Percentiles rank a stretch among this genome's conserved stretches.
Conservation (phyloP, 2,113 vertebrate genomes). For the Chloropsis hardwickii region DNA sequence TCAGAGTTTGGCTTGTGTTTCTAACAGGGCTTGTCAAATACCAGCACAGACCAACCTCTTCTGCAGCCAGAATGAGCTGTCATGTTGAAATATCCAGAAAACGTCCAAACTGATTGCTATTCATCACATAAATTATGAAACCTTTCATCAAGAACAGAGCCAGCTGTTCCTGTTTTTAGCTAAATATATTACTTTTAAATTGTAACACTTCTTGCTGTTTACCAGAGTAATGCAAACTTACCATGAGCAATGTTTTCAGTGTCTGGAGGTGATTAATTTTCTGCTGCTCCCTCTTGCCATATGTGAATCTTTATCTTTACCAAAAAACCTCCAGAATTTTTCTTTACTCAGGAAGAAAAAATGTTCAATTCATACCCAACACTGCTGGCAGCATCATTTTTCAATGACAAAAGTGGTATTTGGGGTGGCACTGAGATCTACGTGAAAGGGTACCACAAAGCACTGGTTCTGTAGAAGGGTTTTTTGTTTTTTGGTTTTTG, state of each 20-base stretch:
- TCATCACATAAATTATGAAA: conserved; percentile 10
- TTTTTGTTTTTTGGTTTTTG: too few relatives aligned
- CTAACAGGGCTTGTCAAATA: background rate
- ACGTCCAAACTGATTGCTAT: background rate
- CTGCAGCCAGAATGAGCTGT: background rate
- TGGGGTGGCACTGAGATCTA: background rate
- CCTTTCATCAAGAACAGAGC: background rate
- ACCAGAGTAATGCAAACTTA: background rate
- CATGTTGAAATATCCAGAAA: conserved; percentile 1
- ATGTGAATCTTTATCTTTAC: background rate
- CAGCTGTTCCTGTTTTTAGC: background rate
- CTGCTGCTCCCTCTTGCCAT: background rate
- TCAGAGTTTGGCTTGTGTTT: background rate
- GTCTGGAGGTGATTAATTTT: background rate
- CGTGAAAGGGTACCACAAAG: background rate
- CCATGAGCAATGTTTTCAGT: background rate
- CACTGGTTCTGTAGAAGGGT: background rate
- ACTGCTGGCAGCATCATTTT: background rate
- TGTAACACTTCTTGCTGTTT: background rate
- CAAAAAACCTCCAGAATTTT: background rate
- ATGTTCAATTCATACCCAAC: background rate
- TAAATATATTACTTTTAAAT: background rate
- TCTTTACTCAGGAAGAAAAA: background rate
- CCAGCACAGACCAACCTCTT: background rate
- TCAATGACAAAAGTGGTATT: background rate